Evolutionary conservation across 2,888 invertebrate genomes (phyloP).

Genomic region (Chelonus formosanus): DNA sequence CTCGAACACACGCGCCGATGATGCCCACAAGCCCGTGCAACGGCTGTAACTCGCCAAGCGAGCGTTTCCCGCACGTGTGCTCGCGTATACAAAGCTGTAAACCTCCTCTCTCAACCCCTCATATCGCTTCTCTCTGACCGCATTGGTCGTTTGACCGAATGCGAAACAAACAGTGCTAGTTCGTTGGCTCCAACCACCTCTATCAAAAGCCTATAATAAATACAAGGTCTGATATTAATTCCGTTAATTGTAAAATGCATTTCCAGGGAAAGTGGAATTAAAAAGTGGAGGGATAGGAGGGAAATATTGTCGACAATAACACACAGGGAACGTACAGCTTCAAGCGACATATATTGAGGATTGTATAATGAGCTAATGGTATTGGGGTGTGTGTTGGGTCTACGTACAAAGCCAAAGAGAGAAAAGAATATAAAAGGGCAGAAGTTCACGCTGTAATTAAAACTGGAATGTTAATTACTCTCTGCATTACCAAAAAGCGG

Average conservation of each 20-base stretch:
- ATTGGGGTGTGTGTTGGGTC: constrained; percentile 29
- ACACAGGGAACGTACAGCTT: neutral
- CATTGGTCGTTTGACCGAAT: constrained; percentile 37
- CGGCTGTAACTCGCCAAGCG: constrained; percentile 27
- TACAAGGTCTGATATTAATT: constrained; percentile 55
- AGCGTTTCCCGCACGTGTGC: constrained; percentile 40
- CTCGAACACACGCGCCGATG: constrained; percentile 33
- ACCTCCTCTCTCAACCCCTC: constrained; percentile 7
- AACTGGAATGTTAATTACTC: constrained; percentile 65
- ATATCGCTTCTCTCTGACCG: constrained; percentile 24
- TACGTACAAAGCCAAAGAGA: constrained; percentile 24
- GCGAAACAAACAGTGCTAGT: constrained; percentile 35
- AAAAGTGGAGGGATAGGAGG: constrained; percentile 10
- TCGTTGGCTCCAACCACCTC: constrained; percentile 43
- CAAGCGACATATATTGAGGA: neutral
- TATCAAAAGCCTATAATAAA: constrained; percentile 55
- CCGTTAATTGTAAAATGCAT: constrained; percentile 54
- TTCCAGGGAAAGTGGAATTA: constrained; percentile 31
- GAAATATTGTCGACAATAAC: constrained; percentile 18
- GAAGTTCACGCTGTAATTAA: constrained; percentile 59
- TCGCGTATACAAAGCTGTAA: constrained; percentile 21
- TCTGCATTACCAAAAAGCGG: constrained; percentile 62
- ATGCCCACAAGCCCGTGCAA: constrained; percentile 31
- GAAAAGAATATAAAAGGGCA: constrained; percentile 29
- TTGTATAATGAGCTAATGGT: constrained; percentile 39